Conservation (phyloP, 1,140 invertebrate species). For the Colletes gigas region DNA sequence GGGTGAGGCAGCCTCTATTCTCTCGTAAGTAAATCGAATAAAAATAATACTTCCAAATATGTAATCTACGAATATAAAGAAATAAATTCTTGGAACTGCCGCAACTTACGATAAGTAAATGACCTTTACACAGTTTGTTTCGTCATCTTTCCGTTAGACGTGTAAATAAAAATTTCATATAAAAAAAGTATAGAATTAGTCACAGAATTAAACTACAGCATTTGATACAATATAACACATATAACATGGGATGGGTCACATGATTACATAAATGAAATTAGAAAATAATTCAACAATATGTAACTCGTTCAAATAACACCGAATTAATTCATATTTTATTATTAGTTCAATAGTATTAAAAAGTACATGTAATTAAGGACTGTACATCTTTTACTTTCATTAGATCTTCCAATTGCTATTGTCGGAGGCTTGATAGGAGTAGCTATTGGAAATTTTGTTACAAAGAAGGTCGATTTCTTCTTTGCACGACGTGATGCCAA, state of each 20-base stretch:
- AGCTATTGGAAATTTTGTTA: conserved; percentile 75
- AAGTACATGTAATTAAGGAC: conserved; percentile 78
- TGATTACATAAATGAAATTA: too few species aligned
- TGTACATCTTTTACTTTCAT: conserved; percentile 14
- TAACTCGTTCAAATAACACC: neutral
- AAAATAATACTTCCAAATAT: neutral
- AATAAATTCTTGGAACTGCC: neutral
- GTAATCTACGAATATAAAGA: neutral
- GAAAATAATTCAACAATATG: too few species aligned
- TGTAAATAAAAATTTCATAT: too few species aligned
- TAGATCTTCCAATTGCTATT: conserved; percentile 54
- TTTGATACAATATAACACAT: neutral
- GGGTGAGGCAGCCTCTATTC: conserved; percentile 16
- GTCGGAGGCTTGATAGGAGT: conserved; percentile 71
- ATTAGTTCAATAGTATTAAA: conserved; percentile 71
- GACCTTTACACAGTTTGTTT: neutral
- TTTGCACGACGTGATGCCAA: conserved; percentile 84
- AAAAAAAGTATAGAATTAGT: too few species aligned
- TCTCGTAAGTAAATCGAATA: conserved; percentile 41
- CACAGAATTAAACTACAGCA: too few species aligned
- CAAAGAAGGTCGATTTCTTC: fast-evolving
- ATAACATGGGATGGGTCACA: too few species aligned
- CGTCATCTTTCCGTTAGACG: too few species aligned
- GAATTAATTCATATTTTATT: neutral
- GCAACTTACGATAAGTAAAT: neutral